Percentiles rank a stretch among this genome's conserved stretches.
Conservation (phyloP, 2,888 invertebrate genomes). For the Lasioglossum villosulum region DNA sequence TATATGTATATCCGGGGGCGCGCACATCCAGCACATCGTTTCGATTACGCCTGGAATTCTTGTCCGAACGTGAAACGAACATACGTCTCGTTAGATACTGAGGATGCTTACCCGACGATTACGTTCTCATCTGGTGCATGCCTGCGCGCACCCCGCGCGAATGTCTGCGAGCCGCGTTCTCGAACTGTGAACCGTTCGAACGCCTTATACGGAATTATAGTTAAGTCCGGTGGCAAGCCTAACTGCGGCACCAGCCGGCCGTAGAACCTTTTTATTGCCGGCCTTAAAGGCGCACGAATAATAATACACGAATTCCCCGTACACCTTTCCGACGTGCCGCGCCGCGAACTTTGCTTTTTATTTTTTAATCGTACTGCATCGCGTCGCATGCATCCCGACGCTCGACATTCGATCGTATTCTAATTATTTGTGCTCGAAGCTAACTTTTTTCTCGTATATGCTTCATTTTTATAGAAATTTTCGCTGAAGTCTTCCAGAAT, state of each 20-base stretch:
- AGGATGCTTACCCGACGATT: constrained; percentile 76
- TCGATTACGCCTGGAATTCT: constrained; percentile 63
- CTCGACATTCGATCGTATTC: neutral
- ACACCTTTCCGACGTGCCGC: constrained; percentile 54
- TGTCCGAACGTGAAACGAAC: constrained; percentile 65
- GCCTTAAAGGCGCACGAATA: constrained; percentile 75
- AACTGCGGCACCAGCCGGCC: constrained; percentile 64
- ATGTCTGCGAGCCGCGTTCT: constrained; percentile 41
- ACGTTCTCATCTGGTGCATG: constrained; percentile 59
- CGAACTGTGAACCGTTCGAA: constrained; percentile 75
- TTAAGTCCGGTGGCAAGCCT: constrained; percentile 48
- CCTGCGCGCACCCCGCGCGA: constrained; percentile 23
- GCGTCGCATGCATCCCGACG: neutral
- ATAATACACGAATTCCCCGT: constrained; percentile 71
- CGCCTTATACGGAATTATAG: constrained; percentile 74
- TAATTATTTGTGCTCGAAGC: neutral
- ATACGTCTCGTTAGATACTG: constrained; percentile 73
- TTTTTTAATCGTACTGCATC: neutral
- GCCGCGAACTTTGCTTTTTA: constrained; percentile 30
- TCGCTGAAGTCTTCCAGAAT: too few relatives aligned
- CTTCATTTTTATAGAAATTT: too few relatives aligned
- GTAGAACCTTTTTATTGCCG: constrained; percentile 69
- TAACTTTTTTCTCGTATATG: neutral
- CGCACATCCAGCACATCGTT: constrained; percentile 1
- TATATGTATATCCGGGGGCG: constrained; percentile 47